Base-by-base conservation (phyloP, 1,140 invertebrate genomes). In the Zaprionus vittiger region DNA sequence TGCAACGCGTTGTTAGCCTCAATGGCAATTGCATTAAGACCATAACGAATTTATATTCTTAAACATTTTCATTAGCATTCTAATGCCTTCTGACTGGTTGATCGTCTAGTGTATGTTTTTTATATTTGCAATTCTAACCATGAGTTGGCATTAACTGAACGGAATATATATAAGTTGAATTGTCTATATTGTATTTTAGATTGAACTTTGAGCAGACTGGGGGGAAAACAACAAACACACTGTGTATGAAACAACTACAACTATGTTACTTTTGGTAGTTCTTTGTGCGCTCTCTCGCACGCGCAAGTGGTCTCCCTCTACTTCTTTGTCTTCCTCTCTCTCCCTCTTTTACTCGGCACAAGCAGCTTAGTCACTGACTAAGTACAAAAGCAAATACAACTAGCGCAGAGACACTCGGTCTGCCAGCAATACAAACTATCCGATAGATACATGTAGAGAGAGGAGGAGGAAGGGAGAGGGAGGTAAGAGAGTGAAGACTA, bases 391-490 rank as follows among this genome's bases (percentile, higher is more conserved):
- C 67, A 55, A 73, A 59, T 47, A 73, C 37, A 31, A 71, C 69
- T 56, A 66, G 71, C 76, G 72, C 80, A 72, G 83, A 89, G 83
- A 80, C 83, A 86, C 80, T 87, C 54, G 70, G 84, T 87, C 84
- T 87, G 84, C 61, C 73, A 61, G 79, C 68, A 57, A 79, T 77
- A 72, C 59, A 77, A 77, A 80, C 77, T 77, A 79, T 79, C 76
- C 71, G 41, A 14, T 34, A 77, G 69, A 77, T 73, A 77, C 37
- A 77, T 31, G 67, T 41, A 73, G 28, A 11, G n/a, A 12, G 4
- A 15, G 17, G 14, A 9, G 17, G 44, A 24, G 54, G 11, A 57
- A 24, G 22, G 38, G 28, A 37, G 52, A 55, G 22, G 41, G 34
- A 34, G 31, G 31, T 31, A 31, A 73, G 22, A 57, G 41, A 20